phyloP scores from a whole-genome alignment of 2,113 vertebrate genomes.

The Alexandromys fortis region DNA sequence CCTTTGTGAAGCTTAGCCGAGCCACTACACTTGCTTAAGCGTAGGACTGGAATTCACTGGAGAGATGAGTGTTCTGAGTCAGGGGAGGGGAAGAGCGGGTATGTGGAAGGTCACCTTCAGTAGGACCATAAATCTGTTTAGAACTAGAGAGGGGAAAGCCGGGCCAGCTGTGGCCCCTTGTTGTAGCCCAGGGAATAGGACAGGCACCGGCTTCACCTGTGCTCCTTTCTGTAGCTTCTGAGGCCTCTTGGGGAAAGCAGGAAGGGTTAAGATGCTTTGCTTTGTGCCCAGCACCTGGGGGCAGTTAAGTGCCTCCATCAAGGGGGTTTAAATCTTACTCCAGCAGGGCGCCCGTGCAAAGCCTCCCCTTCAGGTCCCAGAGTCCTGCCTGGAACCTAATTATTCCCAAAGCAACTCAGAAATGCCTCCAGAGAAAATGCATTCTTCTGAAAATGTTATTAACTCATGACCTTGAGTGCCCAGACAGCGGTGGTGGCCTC shows the following conservation, averaged over 20 bases:
- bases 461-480: not conserved
- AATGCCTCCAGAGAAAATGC: constrained; percentile 60
- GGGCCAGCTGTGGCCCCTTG: not conserved
- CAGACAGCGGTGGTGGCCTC: not conserved
- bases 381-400: constrained; percentile 17
- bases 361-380: not conserved
- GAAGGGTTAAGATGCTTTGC: not conserved
- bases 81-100: not conserved
- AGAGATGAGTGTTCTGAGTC: not conserved
- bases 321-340: not conserved
- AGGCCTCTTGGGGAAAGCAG: not conserved
- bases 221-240: not conserved
- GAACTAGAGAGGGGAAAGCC: not conserved
- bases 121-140: not conserved
- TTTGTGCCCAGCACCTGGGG: not conserved
- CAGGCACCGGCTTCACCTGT: not conserved
- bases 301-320: not conserved
- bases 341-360: not conserved
- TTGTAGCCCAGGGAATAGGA: not conserved
- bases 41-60: not conserved
- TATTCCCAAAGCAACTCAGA: constrained; percentile 44
- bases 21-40: not conserved
- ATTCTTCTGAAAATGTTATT: constrained; percentile 55
- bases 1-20: not conserved
- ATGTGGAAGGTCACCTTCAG: not conserved